phyloP scores from a whole-genome alignment of 2,113 vertebrate genomes.

The Eubucco bourcierii region DNA sequence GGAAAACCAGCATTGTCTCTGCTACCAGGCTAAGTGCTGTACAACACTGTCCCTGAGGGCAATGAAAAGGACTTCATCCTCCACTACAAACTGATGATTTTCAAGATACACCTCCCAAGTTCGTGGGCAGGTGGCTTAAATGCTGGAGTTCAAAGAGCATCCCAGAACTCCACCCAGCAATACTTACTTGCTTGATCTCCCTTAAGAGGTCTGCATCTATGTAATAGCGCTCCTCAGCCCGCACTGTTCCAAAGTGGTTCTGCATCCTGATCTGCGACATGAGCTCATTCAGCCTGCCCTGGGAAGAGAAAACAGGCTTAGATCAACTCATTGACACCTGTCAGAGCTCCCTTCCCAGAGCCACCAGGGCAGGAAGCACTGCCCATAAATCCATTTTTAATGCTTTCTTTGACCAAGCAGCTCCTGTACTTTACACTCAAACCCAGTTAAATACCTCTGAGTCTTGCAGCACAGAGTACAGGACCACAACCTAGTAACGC shows the following conservation, averaged over 20 bases:
- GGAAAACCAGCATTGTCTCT: neutral
- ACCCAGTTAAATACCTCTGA: neutral
- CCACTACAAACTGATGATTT: neutral
- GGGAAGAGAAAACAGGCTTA: slow-evolving; percentile 1
- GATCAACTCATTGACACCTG: neutral
- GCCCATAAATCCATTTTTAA: rapidly evolving
- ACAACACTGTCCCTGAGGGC: neutral
- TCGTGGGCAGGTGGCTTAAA: neutral
- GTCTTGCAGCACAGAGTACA: neutral
- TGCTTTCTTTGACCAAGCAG: neutral
- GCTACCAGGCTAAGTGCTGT: neutral
- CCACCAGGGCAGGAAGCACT: neutral
- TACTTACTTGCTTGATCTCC: slow-evolving; percentile 92
- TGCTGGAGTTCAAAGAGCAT: neutral
- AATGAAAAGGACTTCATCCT: neutral
- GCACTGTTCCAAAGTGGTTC: slow-evolving; percentile 94
- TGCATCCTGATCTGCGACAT: slow-evolving; percentile 99
- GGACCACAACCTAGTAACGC: neutral
- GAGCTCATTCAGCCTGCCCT: slow-evolving; percentile 97
- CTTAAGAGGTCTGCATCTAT: slow-evolving; percentile 90
- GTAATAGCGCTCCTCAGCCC: slow-evolving; percentile 92
- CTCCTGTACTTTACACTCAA: neutral
- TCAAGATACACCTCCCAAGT: neutral
- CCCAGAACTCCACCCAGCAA: neutral
- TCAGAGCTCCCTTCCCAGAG: neutral